Evolutionary conservation across 2,113 vertebrate genomes (phyloP).

Genomic region (Synchiropus splendidus): DNA sequence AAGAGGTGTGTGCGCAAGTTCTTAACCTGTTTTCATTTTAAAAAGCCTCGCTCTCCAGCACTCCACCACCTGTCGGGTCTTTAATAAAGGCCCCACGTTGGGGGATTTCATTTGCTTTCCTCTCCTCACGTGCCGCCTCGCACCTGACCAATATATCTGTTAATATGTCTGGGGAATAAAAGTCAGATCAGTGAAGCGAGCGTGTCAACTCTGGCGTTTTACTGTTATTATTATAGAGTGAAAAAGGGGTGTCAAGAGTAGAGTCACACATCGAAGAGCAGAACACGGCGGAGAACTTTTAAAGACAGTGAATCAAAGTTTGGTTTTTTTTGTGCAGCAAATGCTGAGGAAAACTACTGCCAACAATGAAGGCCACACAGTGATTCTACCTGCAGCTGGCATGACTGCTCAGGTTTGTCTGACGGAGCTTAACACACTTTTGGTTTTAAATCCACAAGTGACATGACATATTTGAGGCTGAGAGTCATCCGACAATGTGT

Average conservation of each 20-base stretch:
- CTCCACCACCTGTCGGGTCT: constrained; percentile 41
- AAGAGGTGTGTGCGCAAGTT: constrained; percentile 12
- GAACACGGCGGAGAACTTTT: no score
- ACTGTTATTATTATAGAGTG: background rate
- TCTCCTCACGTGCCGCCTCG: constrained; percentile 29
- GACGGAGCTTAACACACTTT: no score
- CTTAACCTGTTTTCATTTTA: constrained; percentile 3
- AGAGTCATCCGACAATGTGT: no score
- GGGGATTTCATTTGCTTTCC: constrained; percentile 18
- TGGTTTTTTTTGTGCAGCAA: background rate
- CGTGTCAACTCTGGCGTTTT: constrained; percentile 1
- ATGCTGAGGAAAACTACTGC: no score
- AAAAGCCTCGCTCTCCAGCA: constrained; percentile 16
- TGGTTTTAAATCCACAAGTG: no score
- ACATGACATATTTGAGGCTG: no score
- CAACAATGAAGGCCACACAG: no score
- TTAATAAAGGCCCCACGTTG: constrained; percentile 47
- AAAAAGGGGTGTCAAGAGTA: background rate
- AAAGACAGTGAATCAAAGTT: background rate
- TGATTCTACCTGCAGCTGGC: no score
- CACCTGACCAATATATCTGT: constrained; percentile 9
- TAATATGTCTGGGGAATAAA: constrained; percentile 11
- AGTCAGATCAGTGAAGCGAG: constrained; percentile 1
- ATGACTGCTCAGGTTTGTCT: no score
- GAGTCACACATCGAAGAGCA: background rate